Conservation (phyloP, 1,140 invertebrate species). For the Odontomachus brunneus region DNA sequence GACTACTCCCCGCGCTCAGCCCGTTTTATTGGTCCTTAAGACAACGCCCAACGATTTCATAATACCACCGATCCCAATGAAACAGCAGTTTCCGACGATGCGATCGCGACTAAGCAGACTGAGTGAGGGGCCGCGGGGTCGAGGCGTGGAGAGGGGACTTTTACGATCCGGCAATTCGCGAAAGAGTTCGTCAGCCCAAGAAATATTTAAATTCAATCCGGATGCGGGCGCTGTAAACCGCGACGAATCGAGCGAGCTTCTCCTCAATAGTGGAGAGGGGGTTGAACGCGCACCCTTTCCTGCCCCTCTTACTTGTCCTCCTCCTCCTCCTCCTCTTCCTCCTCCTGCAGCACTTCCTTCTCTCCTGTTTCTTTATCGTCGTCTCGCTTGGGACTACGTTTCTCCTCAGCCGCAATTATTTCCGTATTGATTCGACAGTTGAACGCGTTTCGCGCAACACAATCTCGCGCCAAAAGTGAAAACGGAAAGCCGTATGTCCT, state of each 20-base stretch:
- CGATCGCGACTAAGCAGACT: conserved; percentile 18
- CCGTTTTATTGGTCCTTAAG: conserved; percentile 69
- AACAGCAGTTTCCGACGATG: conserved; percentile 62
- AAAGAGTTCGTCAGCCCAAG: conserved; percentile 72
- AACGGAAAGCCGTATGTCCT: too few relatives aligned
- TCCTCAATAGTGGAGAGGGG: neutral
- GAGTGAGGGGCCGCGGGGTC: neutral
- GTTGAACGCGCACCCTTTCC: neutral
- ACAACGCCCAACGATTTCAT: conserved; percentile 68
- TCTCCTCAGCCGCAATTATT: conserved; percentile 2
- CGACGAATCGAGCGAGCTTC: conserved; percentile 15
- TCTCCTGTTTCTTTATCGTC: conserved; percentile 1
- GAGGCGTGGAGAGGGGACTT: too few relatives aligned
- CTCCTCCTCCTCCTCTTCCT: neutral
- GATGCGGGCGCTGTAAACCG: conserved; percentile 65
- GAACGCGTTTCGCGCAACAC: too few relatives aligned
- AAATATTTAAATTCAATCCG: conserved; percentile 79
- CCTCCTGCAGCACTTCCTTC: neutral
- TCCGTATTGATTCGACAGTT: neutral
- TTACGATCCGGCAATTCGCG: conserved; percentile 72
- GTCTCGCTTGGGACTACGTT: neutral
- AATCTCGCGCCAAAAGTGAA: too few relatives aligned
- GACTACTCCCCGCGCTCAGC: conserved; percentile 12
- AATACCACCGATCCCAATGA: conserved; percentile 64
- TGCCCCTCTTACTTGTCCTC: neutral